Evolutionary conservation across 1,140 invertebrate genomes (phyloP).

Genomic region (Drosophila micromelanica): DNA sequence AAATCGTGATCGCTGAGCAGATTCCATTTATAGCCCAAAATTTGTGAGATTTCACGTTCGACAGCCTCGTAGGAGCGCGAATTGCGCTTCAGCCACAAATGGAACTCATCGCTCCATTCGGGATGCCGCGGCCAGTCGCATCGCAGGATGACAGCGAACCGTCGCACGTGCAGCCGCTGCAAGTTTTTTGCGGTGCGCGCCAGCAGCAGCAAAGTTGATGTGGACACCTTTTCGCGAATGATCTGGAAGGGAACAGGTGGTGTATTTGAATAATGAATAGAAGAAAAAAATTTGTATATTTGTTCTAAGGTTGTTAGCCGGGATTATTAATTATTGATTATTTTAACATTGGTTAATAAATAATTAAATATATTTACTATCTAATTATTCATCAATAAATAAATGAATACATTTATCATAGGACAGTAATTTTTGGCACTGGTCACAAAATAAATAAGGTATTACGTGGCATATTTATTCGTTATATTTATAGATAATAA

Average conservation of each 20-base stretch:
- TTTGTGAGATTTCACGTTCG: constrained; percentile 88
- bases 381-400: too few species aligned
- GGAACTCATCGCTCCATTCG: constrained; percentile 89
- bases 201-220: constrained; percentile 91
- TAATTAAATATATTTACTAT: too few species aligned
- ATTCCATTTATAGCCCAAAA: constrained; percentile 89
- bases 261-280: too few species aligned
- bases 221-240: constrained; percentile 92
- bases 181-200: constrained; percentile 88
- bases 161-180: constrained; percentile 88
- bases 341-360: too few species aligned
- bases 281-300: too few species aligned
- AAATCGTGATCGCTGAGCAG: constrained; percentile 91
- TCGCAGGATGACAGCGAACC: constrained; percentile 89
- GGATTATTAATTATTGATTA: too few species aligned
- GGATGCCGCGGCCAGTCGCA: constrained; percentile 89
- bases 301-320: too few species aligned
- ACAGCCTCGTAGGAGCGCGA: constrained; percentile 88
- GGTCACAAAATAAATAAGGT: too few species aligned
- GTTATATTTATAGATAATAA: too few species aligned
- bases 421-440: too few species aligned
- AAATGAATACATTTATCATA: too few species aligned
- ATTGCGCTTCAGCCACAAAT: constrained; percentile 87
- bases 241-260: constrained; percentile 85
- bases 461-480: too few species aligned